These are phyloP conservation scores for Passer montanus DNA, from an alignment of 2,113 vertebrate genomes.

Conservation along the genomic window DNA sequence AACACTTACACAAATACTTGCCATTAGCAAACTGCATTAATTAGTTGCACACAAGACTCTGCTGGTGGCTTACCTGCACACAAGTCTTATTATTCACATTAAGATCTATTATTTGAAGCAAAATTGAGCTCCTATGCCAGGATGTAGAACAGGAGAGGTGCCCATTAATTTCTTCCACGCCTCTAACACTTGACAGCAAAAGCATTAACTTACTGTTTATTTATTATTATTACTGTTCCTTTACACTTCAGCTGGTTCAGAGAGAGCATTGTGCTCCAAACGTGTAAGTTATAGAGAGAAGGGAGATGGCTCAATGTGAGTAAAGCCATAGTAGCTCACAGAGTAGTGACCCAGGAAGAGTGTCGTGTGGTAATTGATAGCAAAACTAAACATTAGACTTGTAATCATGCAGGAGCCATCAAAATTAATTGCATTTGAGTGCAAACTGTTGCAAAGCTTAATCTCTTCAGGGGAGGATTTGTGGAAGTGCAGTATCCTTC, in stretches of 20 bases:
- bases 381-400: neutral
- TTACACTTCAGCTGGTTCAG: neutral
- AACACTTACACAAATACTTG: neutral
- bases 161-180: neutral
- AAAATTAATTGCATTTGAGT: conserved; percentile 49
- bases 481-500: neutral
- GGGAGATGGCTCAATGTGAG: neutral
- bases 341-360: neutral
- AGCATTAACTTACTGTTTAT: neutral
- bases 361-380: neutral
- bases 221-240: neutral
- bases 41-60: neutral
- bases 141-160: neutral
- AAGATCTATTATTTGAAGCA: neutral
- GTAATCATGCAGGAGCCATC: neutral
- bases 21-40: neutral
- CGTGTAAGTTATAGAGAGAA: neutral
- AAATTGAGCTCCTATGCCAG: neutral
- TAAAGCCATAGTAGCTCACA: neutral
- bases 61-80: neutral
- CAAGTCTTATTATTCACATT: neutral
- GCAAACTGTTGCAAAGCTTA: conserved; percentile 39
- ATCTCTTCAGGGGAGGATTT: conserved; percentile 33
- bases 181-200: neutral
- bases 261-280: neutral